These are phyloP conservation scores for Echeneis naucrates DNA, from an alignment of 2,797 vertebrate genomes.

Conservation along the genomic window DNA sequence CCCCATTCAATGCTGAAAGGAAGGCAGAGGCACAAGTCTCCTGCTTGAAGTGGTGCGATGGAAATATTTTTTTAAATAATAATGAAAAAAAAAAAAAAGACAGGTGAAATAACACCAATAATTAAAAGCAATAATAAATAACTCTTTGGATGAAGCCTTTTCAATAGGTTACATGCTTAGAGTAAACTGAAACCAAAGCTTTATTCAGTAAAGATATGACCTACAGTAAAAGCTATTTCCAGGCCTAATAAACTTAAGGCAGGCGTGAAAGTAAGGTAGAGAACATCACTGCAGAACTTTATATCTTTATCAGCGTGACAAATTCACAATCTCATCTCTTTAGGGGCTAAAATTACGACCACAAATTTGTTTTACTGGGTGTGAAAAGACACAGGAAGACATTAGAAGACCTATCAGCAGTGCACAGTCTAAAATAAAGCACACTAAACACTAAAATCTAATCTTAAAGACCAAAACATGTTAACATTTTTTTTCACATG, in stretches of 20 bases:
- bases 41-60: constrained; percentile 35
- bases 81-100: no score
- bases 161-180: constrained; percentile 36
- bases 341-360: constrained; percentile 61
- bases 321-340: constrained; percentile 66
- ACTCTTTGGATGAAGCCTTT: constrained; percentile 13
- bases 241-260: constrained; percentile 72
- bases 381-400: constrained; percentile 22
- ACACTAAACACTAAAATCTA: constrained; percentile 5
- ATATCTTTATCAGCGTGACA: constrained; percentile 68
- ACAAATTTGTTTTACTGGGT: constrained; percentile 42
- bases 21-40: constrained; percentile 35
- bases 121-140: constrained; percentile 17
- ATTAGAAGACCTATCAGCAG: not conserved
- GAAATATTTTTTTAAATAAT: constrained; percentile 30
- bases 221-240: constrained; percentile 73
- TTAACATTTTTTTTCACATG: not conserved
- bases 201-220: constrained; percentile 41
- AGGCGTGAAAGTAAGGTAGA: constrained; percentile 63
- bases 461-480: constrained; percentile 25
- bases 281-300: constrained; percentile 55
- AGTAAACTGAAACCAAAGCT: constrained; percentile 39
- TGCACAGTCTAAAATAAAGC: not conserved
- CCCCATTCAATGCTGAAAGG: constrained; percentile 58
- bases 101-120: constrained; percentile 30